Conservation (phyloP, 2,797 vertebrate species). For the Gymnoscopelus microlampas region DNA sequence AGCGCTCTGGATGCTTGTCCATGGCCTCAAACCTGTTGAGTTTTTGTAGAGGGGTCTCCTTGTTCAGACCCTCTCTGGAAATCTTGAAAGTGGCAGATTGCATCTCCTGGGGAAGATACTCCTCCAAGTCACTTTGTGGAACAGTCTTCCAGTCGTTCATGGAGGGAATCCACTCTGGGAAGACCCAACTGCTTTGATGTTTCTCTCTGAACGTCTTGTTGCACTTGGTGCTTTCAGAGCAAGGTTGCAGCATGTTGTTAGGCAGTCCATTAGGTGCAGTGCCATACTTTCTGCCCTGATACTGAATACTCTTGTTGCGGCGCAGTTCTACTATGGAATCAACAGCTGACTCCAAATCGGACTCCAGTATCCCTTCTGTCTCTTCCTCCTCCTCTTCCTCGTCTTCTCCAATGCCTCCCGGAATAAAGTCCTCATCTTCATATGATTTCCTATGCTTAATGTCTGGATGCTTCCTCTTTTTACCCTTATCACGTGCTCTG, state of each 20-base stretch:
- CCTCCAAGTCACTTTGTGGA: constrained; percentile 84
- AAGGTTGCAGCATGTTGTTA: constrained; percentile 54
- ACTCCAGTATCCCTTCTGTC: constrained; percentile 36
- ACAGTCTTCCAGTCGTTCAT: constrained; percentile 83
- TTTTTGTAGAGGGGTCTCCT: constrained; percentile 72
- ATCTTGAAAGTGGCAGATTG: constrained; percentile 87
- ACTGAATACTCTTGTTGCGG: not conserved
- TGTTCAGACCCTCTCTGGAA: constrained; percentile 82
- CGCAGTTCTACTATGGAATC: not conserved
- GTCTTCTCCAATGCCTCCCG: constrained; percentile 69
- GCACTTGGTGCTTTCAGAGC: constrained; percentile 78
- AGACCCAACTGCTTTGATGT: constrained; percentile 87
- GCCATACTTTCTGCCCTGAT: not conserved
- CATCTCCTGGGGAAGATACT: constrained; percentile 86
- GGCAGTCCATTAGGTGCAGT: constrained; percentile 60
- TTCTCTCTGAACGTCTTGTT: constrained; percentile 85
- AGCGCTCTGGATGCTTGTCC: constrained; percentile 83
- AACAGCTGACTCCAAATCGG: not conserved
- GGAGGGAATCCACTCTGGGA: constrained; percentile 91
- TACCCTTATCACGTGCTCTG: constrained; percentile 44
- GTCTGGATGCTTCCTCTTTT: constrained; percentile 65
- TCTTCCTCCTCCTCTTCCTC: constrained; percentile 58
- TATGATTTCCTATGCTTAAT: constrained; percentile 50
- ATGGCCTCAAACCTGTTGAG: constrained; percentile 87
- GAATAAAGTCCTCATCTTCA: constrained; percentile 89